These are phyloP conservation scores for Lepetodrilus schrolli DNA, from an alignment of 2,888 invertebrate genomes.

Conservation along the genomic window DNA sequence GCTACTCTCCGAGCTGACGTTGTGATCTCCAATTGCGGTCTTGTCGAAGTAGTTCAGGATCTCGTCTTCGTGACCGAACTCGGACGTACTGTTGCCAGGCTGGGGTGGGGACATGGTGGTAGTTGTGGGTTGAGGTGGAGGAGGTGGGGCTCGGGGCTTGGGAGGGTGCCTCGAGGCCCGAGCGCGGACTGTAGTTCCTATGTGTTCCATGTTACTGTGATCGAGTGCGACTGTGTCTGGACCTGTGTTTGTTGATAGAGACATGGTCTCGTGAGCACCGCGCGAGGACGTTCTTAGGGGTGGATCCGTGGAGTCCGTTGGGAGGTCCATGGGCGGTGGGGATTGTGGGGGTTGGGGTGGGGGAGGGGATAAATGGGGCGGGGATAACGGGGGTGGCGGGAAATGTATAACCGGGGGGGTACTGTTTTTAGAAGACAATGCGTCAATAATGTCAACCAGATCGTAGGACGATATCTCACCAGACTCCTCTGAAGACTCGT, in stretches of 20 bases:
- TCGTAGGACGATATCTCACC: too few species aligned
- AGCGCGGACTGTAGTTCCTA: not conserved
- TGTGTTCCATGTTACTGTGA: not conserved
- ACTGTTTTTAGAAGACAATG: not conserved
- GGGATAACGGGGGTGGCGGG: not conserved
- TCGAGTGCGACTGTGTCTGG: not conserved
- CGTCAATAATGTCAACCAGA: too few species aligned
- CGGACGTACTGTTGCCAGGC: not conserved
- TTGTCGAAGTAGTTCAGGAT: constrained; percentile 25
- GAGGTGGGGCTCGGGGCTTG: constrained; percentile 24
- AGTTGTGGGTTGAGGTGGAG: constrained; percentile 3
- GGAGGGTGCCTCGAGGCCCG: not conserved
- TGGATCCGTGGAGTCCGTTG: not conserved
- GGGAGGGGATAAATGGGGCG: not conserved
- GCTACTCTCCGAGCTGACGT: not conserved
- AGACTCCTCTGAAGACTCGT: too few species aligned
- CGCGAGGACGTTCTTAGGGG: constrained; percentile 10
- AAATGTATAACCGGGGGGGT: not conserved
- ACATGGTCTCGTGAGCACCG: not conserved
- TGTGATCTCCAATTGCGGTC: constrained; percentile 8
- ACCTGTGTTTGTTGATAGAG: not conserved
- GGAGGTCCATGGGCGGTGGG: not conserved
- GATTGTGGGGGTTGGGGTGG: not conserved
- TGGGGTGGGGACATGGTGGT: not conserved
- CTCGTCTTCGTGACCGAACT: constrained; percentile 4